phyloP scores from a whole-genome alignment of 2,113 vertebrate genomes.

The Balaeniceps rex region DNA sequence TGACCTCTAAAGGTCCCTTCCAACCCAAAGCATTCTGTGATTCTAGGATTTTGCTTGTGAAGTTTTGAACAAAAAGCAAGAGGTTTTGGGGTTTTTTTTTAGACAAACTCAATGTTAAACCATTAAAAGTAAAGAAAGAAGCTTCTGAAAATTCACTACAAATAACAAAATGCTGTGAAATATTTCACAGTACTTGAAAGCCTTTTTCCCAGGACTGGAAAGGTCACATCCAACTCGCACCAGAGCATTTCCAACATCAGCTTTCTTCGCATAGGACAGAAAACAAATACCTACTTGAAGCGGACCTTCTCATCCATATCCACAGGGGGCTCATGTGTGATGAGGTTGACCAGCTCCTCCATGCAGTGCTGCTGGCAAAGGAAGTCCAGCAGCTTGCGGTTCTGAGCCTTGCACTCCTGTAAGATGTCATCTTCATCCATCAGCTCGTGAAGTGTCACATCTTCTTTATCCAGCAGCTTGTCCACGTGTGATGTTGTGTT shows the following conservation, averaged over 20 bases:
- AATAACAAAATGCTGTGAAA: fast-evolving
- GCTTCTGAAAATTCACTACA: too few species aligned
- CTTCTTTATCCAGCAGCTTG: slow-evolving; percentile 94
- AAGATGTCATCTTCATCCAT: slow-evolving; percentile 97
- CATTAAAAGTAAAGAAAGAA: background rate
- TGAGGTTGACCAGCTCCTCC: slow-evolving; percentile 90
- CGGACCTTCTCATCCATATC: slow-evolving; percentile 95
- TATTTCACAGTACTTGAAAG: fast-evolving
- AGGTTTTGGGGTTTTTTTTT: background rate
- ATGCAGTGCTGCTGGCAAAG: slow-evolving; percentile 92
- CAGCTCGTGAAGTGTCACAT: slow-evolving; percentile 88
- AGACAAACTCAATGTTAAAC: background rate
- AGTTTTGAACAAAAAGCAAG: background rate
- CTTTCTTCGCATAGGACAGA: background rate
- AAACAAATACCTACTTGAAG: slow-evolving; percentile 86
- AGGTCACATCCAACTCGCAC: fast-evolving
- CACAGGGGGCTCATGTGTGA: slow-evolving; percentile 88
- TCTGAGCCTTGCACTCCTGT: slow-evolving; percentile 98
- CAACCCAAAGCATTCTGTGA: too few species aligned
- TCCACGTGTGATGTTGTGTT: slow-evolving; percentile 94
- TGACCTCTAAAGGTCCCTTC: too few species aligned
- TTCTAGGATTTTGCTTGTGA: background rate
- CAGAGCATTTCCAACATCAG: too few species aligned
- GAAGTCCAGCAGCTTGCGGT: slow-evolving; percentile 91
- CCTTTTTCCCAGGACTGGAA: background rate